Base-by-base conservation (phyloP, 2,797 vertebrate species). In the Manis crassicaudata region DNA sequence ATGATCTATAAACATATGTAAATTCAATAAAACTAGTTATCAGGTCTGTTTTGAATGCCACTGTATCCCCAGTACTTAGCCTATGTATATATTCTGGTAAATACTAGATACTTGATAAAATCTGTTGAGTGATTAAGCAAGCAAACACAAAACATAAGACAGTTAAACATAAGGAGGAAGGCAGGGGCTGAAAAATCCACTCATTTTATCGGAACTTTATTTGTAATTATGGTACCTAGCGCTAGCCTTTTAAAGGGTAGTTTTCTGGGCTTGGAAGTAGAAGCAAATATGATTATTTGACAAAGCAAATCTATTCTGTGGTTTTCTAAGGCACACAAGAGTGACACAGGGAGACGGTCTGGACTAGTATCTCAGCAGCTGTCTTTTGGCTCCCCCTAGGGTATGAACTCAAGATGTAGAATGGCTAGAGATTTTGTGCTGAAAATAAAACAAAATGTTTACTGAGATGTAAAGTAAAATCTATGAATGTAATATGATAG, bases 301-400 rank as follows among this genome's bases (percentile, higher is more conserved):
- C 27, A 93, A 86, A 67, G 6, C 14, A 85, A 56, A 82, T 46
- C 2, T 27, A 37, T 32, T 25, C 29, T 50, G 13, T 62, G 73
- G 73, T 73, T 79, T 60, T 87, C 60, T 35, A 84, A 73, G 72
- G 60, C 40, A 91, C 12, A 37, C 5, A 79, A 52, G 23, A 86
- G 70, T 77, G 46, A 88, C 32, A 40, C 32, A 60, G 63, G 46
- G 79, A 91, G 46, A 91, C 40, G 20, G 82, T 65, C 75, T 94
- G 35, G 58, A 60, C 23, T 23, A 11, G 29, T 11, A 83, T 62
- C 32, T 80, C 91, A 67, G 60, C 6, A 7, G 86, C 37, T 90
- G 70, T 80, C 86, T 96, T 97, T 95, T 88, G 73, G 77, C 82
- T 96, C 65, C 87, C 92, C 35, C 83, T 95, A 89, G 70, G 80